Evolutionary conservation across 2,113 vertebrate species (phyloP), one percentile per base, ranked within the genome.

Genomic region (Hoplias malabaricus): DNA sequence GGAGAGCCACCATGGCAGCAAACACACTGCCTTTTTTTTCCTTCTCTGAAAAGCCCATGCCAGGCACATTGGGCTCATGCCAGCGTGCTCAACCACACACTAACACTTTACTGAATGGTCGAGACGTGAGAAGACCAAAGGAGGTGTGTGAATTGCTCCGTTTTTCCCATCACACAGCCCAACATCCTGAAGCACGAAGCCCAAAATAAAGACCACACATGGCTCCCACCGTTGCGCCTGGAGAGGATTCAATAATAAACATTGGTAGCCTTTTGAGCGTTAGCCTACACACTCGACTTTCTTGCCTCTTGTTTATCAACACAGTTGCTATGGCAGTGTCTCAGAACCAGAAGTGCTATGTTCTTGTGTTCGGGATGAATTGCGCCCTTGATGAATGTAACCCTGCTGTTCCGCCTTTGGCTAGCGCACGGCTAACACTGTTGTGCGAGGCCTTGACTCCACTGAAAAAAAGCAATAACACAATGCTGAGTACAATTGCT

Each of bases 1-100:
- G 61, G 33, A 48, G 61, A 34, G 42, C 19, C 34, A 57, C 36
- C 36, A 42, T 63, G 57, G 40, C 56, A 74, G 57, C 27, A 74
- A 29, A 42, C 53, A 40, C 21, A 25, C n/a, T n/a, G n/a, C n/a
- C n/a, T n/a, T n/a, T n/a, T n/a, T n/a, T n/a, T n/a, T n/a, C n/a
- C n/a, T 21, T 72, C 42, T 72, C 10, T 23, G 14, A 29, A 27
- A 63, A 29, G 19, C 40, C 5, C 43, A 19, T 19, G 21, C 27
- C 59, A 10, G 29, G 23, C 21, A 8, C 27, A 19, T 12, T 48
- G 31, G 31, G 8, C 16, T 19, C 13, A n/a, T 36, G 62, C 25
- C 42, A 75, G 34, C 59, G 29, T 34, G 29, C 25, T 19, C 11
- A 53, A 14, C n/a, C 50, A 53, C 50, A 53, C 50, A 53, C 50